Evolutionary conservation across 2,113 vertebrate species (phyloP), one percentile per base, ranked within the genome.

Genomic region (Ageneiosus marmoratus): DNA sequence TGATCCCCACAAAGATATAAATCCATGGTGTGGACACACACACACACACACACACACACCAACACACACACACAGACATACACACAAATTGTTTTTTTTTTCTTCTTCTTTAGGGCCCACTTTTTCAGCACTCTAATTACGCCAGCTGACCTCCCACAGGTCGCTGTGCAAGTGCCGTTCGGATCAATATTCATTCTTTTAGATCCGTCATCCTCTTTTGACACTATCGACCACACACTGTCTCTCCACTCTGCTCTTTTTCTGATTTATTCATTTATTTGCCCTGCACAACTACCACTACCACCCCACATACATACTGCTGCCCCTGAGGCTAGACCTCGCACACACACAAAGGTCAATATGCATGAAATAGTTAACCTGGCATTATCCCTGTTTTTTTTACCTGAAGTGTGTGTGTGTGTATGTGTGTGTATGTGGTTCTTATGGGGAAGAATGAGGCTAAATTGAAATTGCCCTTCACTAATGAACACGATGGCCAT

Each of bases 141-240:
- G 87, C 87, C 87, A 84, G 84, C 91, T 94, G 93, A 94, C 94
- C 93, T 94, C 94, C 92, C 91, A 91, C 92, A 93, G 92, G 93
- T 93, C 93, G 82, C 87, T 86, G 89, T 89, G 88, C 91, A 93
- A 91, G 91, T 89, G 88, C 90, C 88, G 74, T 88, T 85, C 87
- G 90, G 91, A 95, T 95, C 94, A 95, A 95, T 95, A 95, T 94
- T 95, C 93, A 94, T 94, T 94, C 93, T 94, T 95, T 94, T 93
- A 94, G 92, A 94, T 94, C 94, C 93, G 94, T 94, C 94, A 94
- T 94, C 92, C 76, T 86, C 92, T 93, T 94, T 94, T 95, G 94
- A 94, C 93, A 93, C 90, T 92, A 94, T 95, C 94, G 94, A 94
- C 94, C 94, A 93, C 46, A 86, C 88, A 90, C 86, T 88, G 88